A percentile compares a stretch with the other conserved stretches of the same genome.
These are phyloP conservation scores for Tenthredo scrophulariae DNA, from an alignment of 2,888 invertebrate genomes.

Conservation along the genomic window DNA sequence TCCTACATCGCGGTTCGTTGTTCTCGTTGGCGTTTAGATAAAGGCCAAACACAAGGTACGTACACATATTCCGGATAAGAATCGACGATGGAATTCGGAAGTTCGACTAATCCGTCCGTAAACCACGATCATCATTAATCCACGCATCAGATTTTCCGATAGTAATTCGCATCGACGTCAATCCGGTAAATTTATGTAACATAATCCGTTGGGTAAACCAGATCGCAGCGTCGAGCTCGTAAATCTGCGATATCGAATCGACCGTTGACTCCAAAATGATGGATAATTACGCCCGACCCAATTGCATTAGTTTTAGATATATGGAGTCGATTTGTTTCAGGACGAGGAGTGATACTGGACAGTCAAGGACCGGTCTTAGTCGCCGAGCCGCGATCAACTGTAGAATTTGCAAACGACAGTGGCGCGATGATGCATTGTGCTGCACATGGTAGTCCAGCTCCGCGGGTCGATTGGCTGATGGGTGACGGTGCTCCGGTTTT, in stretches of 20 bases:
- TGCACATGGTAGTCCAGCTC: conserved; percentile 88
- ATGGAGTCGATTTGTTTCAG: conserved; percentile 64
- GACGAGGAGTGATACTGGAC: conserved; percentile 76
- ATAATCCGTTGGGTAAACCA: conserved; percentile 15
- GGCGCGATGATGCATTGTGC: conserved; percentile 89
- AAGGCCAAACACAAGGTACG: background rate
- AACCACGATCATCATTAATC: background rate
- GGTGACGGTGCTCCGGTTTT: conserved; percentile 85
- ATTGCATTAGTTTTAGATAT: background rate
- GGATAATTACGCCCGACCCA: conserved; percentile 21
- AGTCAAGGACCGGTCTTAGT: conserved; percentile 88
- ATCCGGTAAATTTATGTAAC: conserved; percentile 33
- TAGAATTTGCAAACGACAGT: conserved; percentile 88
- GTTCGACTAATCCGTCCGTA: background rate
- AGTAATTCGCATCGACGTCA: conserved; percentile 12
- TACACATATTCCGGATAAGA: background rate
- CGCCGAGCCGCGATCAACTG: conserved; percentile 87
- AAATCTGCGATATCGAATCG: conserved; percentile 29
- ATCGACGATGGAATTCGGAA: background rate
- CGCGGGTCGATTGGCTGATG: conserved; percentile 89
- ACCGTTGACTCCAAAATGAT: conserved; percentile 24
- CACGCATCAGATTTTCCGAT: conserved; percentile 30
- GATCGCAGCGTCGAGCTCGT: background rate
- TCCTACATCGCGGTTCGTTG: background rate
- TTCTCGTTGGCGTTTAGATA: background rate